Conservation (phyloP, 2,888 invertebrate species). For the Prosopocoilus inquinatus region DNA sequence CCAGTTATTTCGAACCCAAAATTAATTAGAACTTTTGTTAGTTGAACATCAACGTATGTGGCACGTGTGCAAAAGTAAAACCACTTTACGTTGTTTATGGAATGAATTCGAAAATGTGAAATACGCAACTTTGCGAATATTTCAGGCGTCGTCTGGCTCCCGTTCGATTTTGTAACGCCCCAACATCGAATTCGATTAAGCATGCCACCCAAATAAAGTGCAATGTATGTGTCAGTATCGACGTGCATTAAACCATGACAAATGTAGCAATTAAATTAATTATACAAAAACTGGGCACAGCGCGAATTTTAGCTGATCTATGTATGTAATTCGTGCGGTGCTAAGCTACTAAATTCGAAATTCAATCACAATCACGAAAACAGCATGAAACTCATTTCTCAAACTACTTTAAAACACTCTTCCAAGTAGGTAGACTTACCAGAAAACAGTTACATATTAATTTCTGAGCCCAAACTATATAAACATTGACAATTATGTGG, state of each 20-base stretch:
- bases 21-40: too few relatives aligned
- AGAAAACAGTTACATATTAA: constrained; percentile 7
- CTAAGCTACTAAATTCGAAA: constrained; percentile 14
- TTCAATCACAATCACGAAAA: constrained; percentile 12
- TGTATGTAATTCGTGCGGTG: constrained; percentile 12
- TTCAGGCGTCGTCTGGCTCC: too few relatives aligned
- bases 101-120: too few relatives aligned
- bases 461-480: too few relatives aligned
- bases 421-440: constrained; percentile 19
- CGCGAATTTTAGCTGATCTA: constrained; percentile 1
- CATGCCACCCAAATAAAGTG: constrained; percentile 11
- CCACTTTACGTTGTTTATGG: too few relatives aligned
- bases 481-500: too few relatives aligned
- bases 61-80: too few relatives aligned
- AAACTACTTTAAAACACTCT: constrained; percentile 20
- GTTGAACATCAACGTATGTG: too few relatives aligned
- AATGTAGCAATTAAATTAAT: constrained; percentile 14
- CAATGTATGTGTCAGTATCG: constrained; percentile 18
- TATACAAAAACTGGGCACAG: constrained; percentile 12
- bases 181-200: constrained; percentile 10
- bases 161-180: constrained; percentile 14
- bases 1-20: too few relatives aligned
- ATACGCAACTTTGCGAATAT: too few relatives aligned
- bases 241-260: constrained; percentile 13
- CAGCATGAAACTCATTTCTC: constrained; percentile 11